Base-by-base conservation (phyloP, 2,797 vertebrate genomes). In the Rhadinocentrus ornatus region DNA sequence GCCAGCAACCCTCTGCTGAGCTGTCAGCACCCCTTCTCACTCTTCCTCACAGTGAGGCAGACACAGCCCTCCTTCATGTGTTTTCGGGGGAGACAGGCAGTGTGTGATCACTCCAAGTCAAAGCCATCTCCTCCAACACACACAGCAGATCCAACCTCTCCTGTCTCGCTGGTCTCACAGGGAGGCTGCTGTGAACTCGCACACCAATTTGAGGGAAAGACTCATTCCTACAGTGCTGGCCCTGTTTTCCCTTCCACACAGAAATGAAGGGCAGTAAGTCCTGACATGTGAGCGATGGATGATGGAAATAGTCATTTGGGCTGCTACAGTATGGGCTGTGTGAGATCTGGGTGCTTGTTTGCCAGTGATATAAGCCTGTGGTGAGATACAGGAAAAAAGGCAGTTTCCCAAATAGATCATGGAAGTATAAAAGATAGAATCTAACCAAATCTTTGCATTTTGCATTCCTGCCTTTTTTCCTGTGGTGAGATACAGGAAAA, bases 11-110 rank as follows among this genome's bases (percentile, higher is more conserved):
- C 76, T 85, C 70, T 69, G 70, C 81, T 75, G 86, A 91, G 86
- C 91, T 91, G 89, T 93, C 91, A 92, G 89, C 62, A 24, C 79
- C 85, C 83, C 82, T 87, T 88, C 84, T 89, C 85, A 79, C 80
- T 87, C 87, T 72, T 80, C 83, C 24, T 88, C 80, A 72, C 69
- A 86, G 75, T 22, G 63, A 84, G 77, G 66, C 86, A 88, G 85
- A 86, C 86, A 82, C 75, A 81, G 80, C 71, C 37, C 69, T 87
- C 83, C 88, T 87, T 86, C 88, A 82, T 86, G 78, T 84, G 87
- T 81, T 91, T 89, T 84, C 37, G 56, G 64, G 80, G 86, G 83
- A 90, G 84, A 85, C 83, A 85, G 84, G 66, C 77, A 71, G 78
- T 11, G 72, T 91, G 78, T 86, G 86, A 89, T 91, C 89, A 70